Evolutionary conservation across 2,888 invertebrate species (phyloP).

Genomic region (Ceriagrion tenellum): DNA sequence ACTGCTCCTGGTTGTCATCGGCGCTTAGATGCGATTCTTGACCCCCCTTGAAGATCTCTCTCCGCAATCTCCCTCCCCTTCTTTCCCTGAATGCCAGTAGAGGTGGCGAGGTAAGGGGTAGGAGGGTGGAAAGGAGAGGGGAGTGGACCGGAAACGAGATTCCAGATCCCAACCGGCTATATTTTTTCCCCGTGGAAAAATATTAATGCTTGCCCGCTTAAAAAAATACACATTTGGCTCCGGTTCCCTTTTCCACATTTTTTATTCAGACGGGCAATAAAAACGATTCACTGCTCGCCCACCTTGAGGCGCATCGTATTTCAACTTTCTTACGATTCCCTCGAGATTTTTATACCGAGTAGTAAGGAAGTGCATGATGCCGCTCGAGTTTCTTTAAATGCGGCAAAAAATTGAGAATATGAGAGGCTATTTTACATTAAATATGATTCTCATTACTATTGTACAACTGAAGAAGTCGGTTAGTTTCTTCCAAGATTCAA

Average conservation of each 20-base stretch:
- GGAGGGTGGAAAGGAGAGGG: not conserved
- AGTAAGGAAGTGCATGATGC: not conserved
- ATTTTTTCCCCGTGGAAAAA: not conserved
- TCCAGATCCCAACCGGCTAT: not conserved
- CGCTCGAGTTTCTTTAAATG: not conserved
- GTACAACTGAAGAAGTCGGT: too few relatives aligned
- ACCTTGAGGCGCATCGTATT: conserved; percentile 24
- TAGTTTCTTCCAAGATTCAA: too few relatives aligned
- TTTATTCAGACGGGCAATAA: conserved; percentile 38
- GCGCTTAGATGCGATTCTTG: too few relatives aligned
- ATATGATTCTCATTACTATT: too few relatives aligned
- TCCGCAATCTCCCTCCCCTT: not conserved
- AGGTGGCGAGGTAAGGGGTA: not conserved
- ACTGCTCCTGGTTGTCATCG: too few relatives aligned
- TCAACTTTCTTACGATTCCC: conserved; percentile 23
- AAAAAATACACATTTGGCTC: conserved; percentile 16
- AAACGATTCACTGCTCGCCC: conserved; percentile 30
- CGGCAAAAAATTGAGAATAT: not conserved
- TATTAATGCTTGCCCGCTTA: not conserved
- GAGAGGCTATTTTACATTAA: too few relatives aligned
- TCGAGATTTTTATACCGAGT: not conserved
- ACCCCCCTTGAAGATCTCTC: not conserved
- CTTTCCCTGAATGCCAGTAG: not conserved
- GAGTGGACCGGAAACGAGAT: not conserved
- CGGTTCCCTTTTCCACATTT: conserved; percentile 8